These are phyloP conservation scores for Nothocercus julius DNA, from an alignment of 2,113 vertebrate genomes.

Conservation along the genomic window DNA sequence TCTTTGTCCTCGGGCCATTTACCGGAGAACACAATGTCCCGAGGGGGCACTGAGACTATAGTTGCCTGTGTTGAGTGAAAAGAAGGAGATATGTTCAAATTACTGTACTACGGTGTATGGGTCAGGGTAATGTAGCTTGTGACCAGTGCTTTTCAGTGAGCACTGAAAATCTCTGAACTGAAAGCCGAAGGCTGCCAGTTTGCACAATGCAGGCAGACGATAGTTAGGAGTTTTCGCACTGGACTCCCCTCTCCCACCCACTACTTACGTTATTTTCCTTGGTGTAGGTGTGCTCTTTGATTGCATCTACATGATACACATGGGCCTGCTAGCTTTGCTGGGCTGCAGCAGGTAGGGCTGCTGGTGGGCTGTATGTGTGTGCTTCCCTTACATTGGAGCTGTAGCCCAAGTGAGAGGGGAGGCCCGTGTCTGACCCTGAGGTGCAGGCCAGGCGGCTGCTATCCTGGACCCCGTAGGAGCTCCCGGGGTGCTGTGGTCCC, in stretches of 20 bases:
- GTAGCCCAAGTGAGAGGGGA: not conserved
- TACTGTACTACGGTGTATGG: not conserved
- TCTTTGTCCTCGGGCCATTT: not conserved
- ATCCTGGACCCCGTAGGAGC: not conserved
- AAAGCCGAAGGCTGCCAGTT: not conserved
- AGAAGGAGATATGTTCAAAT: not conserved
- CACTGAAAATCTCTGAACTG: not conserved
- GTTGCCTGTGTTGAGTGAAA: not conserved
- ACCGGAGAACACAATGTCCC: not conserved
- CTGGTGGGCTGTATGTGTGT: too few relatives aligned
- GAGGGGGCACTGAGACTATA: not conserved
- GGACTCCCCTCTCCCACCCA: not conserved
- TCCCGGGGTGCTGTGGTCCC: not conserved
- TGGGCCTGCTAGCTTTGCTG: not conserved
- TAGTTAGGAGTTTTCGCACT: not conserved
- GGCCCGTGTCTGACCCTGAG: not conserved
- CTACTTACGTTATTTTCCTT: not conserved
- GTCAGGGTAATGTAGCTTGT: not conserved
- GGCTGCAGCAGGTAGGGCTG: not conserved
- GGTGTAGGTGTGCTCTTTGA: rapidly evolving
- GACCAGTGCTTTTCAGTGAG: rapidly evolving
- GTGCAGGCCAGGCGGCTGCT: not conserved
- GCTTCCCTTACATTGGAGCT: not conserved
- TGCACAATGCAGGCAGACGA: rapidly evolving
- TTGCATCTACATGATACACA: rapidly evolving